Percentiles rank a stretch among this genome's conserved stretches.
These are phyloP conservation scores for Ypsolopha scabrella DNA, from an alignment of 2,888 invertebrate genomes.

Conservation along the genomic window DNA sequence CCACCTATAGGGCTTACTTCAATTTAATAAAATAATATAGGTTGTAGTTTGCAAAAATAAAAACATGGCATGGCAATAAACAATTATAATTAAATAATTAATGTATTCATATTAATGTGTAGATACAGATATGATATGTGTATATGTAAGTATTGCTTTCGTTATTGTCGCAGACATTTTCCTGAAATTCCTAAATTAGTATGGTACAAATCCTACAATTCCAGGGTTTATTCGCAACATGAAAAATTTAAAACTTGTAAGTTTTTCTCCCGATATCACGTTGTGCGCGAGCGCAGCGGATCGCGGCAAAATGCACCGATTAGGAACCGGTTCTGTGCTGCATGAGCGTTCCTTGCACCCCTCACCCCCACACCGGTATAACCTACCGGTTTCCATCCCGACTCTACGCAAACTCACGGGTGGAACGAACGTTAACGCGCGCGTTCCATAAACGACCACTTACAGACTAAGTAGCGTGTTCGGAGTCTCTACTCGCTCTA, in stretches of 20 bases:
- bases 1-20: too few relatives aligned
- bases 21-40: too few relatives aligned
- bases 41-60: too few relatives aligned
- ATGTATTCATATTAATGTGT: too few relatives aligned
- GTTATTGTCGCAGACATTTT: too few relatives aligned
- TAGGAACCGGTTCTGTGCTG: conserved; percentile 53
- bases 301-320: conserved; percentile 46
- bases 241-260: conserved; percentile 10
- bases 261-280: background rate
- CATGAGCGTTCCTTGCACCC: conserved; percentile 27
- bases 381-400: conserved; percentile 12
- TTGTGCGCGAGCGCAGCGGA: conserved; percentile 20
- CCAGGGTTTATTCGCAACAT: conserved; percentile 5
- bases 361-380: background rate
- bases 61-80: too few relatives aligned
- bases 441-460: conserved; percentile 11
- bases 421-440: conserved; percentile 26
- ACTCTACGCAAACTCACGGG: conserved; percentile 21
- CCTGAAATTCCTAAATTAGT: background rate
- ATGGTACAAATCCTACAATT: background rate
- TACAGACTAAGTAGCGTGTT: conserved; percentile 16
- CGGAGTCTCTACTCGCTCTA: conserved; percentile 20
- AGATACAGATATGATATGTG: too few relatives aligned
- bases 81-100: too few relatives aligned
- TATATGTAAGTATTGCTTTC: too few relatives aligned